Evolutionary conservation across 2,113 vertebrate species (phyloP).

Genomic region (Stigmatopora argus): DNA sequence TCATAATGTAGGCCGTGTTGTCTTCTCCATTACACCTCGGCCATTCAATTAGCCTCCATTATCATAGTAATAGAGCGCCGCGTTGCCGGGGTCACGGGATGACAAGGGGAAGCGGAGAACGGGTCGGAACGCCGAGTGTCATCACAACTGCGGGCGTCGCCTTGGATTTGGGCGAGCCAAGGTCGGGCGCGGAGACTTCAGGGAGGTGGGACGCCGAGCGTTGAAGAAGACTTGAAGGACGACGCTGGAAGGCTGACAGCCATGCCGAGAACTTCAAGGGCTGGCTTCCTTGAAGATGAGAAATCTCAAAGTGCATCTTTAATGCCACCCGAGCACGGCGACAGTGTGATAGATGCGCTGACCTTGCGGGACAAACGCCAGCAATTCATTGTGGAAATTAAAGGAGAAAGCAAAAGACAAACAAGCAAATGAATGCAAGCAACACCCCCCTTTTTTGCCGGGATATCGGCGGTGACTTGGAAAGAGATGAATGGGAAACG

Average conservation of each 20-base stretch:
- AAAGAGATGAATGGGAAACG: background rate
- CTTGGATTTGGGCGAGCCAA: slow-evolving; percentile 16
- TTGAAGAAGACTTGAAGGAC: slow-evolving; percentile 13
- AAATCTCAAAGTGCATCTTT: slow-evolving; percentile 10
- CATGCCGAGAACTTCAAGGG: background rate
- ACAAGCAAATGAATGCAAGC: slow-evolving; percentile 17
- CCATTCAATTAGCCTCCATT: slow-evolving; percentile 79
- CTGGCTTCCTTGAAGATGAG: slow-evolving; percentile 10
- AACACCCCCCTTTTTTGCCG: slow-evolving; percentile 10
- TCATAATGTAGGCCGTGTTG: slow-evolving; percentile 77
- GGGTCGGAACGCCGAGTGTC: slow-evolving; percentile 45
- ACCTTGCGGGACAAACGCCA: slow-evolving; percentile 27
- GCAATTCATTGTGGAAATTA: slow-evolving; percentile 25
- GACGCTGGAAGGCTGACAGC: background rate
- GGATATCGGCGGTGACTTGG: slow-evolving; percentile 31
- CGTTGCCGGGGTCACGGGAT: slow-evolving; percentile 64
- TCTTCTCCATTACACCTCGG: slow-evolving; percentile 72
- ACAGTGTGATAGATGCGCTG: slow-evolving; percentile 19
- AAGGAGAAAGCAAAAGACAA: slow-evolving; percentile 37
- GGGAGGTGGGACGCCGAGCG: slow-evolving; percentile 12
- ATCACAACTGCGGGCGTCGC: slow-evolving; percentile 39
- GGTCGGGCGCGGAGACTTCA: slow-evolving; percentile 9
- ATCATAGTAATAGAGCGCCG: slow-evolving; percentile 76
- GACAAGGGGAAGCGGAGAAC: slow-evolving; percentile 70
- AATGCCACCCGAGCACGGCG: slow-evolving; percentile 24